Evolutionary conservation across 2,113 vertebrate genomes (phyloP).

Genomic region (Petroica traversi): DNA sequence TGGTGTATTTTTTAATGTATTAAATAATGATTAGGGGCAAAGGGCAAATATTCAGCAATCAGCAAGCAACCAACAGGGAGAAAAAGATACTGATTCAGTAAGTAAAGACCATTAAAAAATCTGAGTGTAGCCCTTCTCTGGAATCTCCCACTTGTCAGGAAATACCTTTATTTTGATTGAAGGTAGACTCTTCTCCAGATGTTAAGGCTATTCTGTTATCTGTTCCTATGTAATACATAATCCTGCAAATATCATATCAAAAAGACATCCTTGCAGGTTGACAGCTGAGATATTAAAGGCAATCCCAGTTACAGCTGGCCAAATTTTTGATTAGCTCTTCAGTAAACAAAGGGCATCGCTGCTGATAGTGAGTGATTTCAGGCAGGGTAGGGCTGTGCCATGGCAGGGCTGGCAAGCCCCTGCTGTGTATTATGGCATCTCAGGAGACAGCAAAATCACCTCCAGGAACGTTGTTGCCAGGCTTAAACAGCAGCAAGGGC

Average conservation of each 20-base stretch:
- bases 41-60: conserved; percentile 52
- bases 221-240: neutral
- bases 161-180: conserved; percentile 37
- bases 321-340: conserved; percentile 35
- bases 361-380: conserved; percentile 9
- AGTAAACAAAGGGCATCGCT: conserved; percentile 28
- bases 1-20: conserved; percentile 38
- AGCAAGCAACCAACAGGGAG: neutral
- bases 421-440: neutral
- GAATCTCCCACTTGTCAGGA: neutral
- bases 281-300: conserved; percentile 37
- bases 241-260: conserved; percentile 5
- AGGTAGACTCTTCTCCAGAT: conserved; percentile 9
- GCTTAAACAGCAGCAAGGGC: neutral
- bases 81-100: neutral
- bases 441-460: neutral
- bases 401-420: neutral
- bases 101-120: conserved; percentile 18
- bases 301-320: conserved; percentile 28
- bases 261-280: neutral
- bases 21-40: conserved; percentile 48
- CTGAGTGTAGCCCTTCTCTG: neutral
- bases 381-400: neutral
- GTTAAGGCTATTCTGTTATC: conserved; percentile 6
- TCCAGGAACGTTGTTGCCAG: neutral